Evolutionary conservation across 2,113 vertebrate species (phyloP).

Genomic region (Calonectris borealis): DNA sequence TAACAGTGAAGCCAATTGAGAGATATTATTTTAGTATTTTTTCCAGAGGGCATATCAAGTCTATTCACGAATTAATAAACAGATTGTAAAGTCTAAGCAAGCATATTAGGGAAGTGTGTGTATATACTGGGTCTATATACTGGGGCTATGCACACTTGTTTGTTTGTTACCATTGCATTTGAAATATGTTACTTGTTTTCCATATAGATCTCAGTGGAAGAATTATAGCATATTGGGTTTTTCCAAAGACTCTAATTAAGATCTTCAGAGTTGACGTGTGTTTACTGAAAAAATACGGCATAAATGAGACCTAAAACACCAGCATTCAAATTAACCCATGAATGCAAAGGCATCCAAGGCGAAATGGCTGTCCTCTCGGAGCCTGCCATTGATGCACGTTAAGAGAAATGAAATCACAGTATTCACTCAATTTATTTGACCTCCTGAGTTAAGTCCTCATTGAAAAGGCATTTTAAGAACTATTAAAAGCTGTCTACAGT

Average conservation of each 20-base stretch:
- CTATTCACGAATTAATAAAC: slow-evolving; percentile 66
- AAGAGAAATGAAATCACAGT: neutral
- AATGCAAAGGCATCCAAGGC: neutral
- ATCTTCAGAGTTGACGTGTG: slow-evolving; percentile 28
- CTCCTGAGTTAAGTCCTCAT: neutral
- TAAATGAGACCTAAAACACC: neutral
- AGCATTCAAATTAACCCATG: neutral
- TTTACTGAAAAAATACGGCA: neutral
- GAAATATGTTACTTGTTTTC: slow-evolving; percentile 55
- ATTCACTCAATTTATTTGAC: neutral
- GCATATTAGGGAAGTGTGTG: slow-evolving; percentile 41
- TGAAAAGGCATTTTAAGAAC: neutral
- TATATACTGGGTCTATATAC: neutral
- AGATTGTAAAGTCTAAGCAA: slow-evolving; percentile 65
- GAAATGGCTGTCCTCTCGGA: neutral
- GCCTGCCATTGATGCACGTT: neutral
- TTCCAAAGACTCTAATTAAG: slow-evolving; percentile 58
- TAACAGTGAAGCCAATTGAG: slow-evolving; percentile 55
- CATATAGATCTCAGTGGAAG: slow-evolving; percentile 37
- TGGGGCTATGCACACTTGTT: slow-evolving; percentile 17
- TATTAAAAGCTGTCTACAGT: neutral
- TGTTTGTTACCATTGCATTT: slow-evolving; percentile 19
- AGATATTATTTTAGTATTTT: slow-evolving; percentile 55
- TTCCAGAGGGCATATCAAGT: slow-evolving; percentile 65
- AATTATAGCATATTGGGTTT: slow-evolving; percentile 47